Percentiles rank a stretch among this genome's conserved stretches.
phyloP scores from a whole-genome alignment of 1,140 invertebrate genomes.

The Monomorium pharaonis region DNA sequence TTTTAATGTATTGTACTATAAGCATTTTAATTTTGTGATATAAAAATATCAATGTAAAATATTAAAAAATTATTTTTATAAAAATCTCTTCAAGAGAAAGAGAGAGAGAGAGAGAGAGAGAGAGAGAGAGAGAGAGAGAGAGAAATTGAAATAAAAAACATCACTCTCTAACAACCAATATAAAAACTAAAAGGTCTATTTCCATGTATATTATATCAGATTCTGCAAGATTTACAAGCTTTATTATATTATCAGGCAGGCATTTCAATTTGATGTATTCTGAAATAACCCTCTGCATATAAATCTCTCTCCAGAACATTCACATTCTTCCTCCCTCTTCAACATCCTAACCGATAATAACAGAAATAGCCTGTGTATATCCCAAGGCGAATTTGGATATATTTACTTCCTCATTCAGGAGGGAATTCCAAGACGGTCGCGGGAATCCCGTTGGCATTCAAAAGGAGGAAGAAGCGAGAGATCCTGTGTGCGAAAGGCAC shows the following conservation, averaged over 20 bases:
- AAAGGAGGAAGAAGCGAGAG: slow-evolving; percentile 1
- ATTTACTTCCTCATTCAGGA: background rate
- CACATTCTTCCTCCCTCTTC: background rate
- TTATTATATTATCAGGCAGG: background rate
- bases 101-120: too few relatives aligned
- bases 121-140: too few relatives aligned
- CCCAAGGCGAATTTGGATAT: slow-evolving; percentile 25
- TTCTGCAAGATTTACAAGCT: background rate
- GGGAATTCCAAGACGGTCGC: background rate
- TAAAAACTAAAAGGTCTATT: background rate
- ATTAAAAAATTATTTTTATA: background rate
- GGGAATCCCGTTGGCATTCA: slow-evolving; percentile 11
- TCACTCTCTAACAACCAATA: background rate
- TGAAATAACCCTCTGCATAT: slow-evolving; percentile 9
- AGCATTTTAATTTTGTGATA: background rate
- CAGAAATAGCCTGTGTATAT: slow-evolving; percentile 24
- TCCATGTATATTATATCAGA: background rate
- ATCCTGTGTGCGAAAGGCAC: background rate
- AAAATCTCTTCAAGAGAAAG: background rate
- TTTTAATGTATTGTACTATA: too few relatives aligned
- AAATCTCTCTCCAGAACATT: slow-evolving; percentile 30
- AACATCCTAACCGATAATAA: slow-evolving; percentile 48
- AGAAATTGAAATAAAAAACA: background rate
- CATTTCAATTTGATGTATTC: slow-evolving; percentile 18
- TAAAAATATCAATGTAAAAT: background rate